phyloP scores from a whole-genome alignment of 2,113 vertebrate species.

The Neogobius melanostomus region DNA sequence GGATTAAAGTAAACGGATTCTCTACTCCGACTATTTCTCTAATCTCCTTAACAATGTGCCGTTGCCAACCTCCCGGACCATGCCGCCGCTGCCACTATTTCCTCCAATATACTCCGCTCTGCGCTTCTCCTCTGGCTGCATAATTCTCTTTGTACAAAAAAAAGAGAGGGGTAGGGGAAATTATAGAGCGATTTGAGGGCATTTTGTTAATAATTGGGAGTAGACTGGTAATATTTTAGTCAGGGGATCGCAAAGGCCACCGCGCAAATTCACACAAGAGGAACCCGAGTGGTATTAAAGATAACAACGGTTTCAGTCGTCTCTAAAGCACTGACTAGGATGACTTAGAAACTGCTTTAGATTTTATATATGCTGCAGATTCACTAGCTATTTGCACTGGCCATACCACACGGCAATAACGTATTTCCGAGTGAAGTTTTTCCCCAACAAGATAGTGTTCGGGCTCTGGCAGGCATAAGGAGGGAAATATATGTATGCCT shows the following conservation, averaged over 20 bases:
- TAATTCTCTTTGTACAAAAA: slow-evolving; percentile 9
- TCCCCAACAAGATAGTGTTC: too few relatives aligned
- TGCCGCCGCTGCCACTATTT: slow-evolving; percentile 2
- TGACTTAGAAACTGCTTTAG: too few relatives aligned
- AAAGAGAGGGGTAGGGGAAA: neutral
- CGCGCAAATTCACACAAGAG: too few relatives aligned
- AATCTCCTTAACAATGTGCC: slow-evolving; percentile 68
- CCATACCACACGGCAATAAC: too few relatives aligned
- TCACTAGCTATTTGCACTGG: too few relatives aligned
- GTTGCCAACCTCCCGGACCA: slow-evolving; percentile 35
- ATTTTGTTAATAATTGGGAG: neutral
- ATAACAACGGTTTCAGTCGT: too few relatives aligned
- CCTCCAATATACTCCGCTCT: slow-evolving; percentile 1
- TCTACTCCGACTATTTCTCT: slow-evolving; percentile 57
- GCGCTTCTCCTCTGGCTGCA: neutral
- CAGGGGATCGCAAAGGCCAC: neutral
- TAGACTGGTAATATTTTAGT: neutral
- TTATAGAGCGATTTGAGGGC: neutral
- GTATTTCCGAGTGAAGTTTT: too few relatives aligned
- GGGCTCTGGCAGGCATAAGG: too few relatives aligned
- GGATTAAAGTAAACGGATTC: slow-evolving; percentile 69
- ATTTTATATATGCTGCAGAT: too few relatives aligned
- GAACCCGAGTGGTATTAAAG: too few relatives aligned
- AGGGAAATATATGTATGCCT: too few relatives aligned
- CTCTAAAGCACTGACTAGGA: too few relatives aligned